These are phyloP conservation scores for Pseudobourletiella spinata DNA, from an alignment of 1,140 invertebrate genomes.

Conservation along the genomic window DNA sequence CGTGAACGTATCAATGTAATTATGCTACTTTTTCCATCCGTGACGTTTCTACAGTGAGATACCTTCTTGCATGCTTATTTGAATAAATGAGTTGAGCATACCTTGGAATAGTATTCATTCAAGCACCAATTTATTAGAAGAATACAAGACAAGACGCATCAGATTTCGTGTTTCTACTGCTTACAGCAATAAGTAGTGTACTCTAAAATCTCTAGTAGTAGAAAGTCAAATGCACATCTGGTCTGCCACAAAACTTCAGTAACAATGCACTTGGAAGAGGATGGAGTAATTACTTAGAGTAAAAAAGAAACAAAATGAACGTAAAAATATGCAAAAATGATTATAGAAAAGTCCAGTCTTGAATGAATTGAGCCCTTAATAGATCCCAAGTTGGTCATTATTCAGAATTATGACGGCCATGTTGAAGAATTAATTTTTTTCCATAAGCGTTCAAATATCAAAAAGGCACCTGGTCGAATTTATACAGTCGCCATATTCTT, in stretches of 20 bases:
- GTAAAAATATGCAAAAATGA: neutral
- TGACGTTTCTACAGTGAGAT: too few species aligned
- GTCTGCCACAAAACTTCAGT: too few species aligned
- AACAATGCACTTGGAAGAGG: too few species aligned
- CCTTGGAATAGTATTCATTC: constrained; percentile 2
- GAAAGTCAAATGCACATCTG: neutral
- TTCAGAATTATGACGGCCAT: constrained; percentile 1
- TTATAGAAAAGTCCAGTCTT: constrained; percentile 16
- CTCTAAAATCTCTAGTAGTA: neutral
- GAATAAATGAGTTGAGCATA: too few species aligned
- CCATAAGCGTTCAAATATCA: neutral
- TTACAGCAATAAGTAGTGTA: too few species aligned
- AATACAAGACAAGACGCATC: constrained; percentile 2
- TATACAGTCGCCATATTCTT: neutral
- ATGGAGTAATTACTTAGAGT: too few species aligned
- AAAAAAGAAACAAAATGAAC: neutral
- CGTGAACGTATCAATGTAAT: too few species aligned
- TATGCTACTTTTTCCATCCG: too few species aligned
- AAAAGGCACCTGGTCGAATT: constrained; percentile 9
- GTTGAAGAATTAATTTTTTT: neutral
- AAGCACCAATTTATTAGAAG: constrained; percentile 13
- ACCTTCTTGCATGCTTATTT: too few species aligned
- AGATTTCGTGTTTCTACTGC: neutral
- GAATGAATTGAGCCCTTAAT: constrained; percentile 20
- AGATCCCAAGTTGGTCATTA: constrained; percentile 1